Base-by-base conservation (phyloP, 2,113 vertebrate genomes). In the Taurulus bubalis region DNA sequence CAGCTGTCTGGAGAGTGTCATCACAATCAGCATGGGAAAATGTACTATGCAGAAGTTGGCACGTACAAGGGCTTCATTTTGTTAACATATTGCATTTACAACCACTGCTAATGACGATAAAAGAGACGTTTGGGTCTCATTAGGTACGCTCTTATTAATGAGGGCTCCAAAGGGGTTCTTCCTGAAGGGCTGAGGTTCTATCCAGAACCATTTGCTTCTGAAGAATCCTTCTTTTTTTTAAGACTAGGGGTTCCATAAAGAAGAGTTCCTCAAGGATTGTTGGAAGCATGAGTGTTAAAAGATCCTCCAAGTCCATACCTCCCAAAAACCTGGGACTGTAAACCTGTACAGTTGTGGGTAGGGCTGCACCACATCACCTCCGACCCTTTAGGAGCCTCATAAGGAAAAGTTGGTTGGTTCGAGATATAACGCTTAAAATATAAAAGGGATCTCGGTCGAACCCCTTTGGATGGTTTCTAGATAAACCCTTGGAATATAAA, bases 41-140 rank as follows among this genome's bases (percentile, higher is more conserved):
- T 4, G 11, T 18, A 34, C 36, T 53, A 69, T 66, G 36, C 26
- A 70, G 36, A 40, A 55, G 53, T 40, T 79, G 22, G n/a, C 63
- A 73, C 2, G 0, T 26, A 72, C 45, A 62, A 75, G 8, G 40
- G 55, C 34, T 86, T 79, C 8, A 30, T 47, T 49, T 59, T 56
- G 58, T 60, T 51, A 36, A 32, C 72, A 53, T 76, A 71, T 42
- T 42, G 51, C 59, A 64, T 71, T 81, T 28, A 68, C 10, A 53
- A 69, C 28, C 24, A 32, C 40, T 24, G 55, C 30, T 79, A 11
- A 8, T 67, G 58, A 42, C 1, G 12, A 67, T 28, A 34, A 56
- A 51, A n/a, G 60, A 79, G 15, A 77, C 51, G 58, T 74, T 67
- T 70, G 40, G 8, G 47, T 47, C 38, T 69, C 71, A 66, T 84